Evolutionary conservation across 2,888 invertebrate species (phyloP).

Genomic region (Tetragonula carbonaria): DNA sequence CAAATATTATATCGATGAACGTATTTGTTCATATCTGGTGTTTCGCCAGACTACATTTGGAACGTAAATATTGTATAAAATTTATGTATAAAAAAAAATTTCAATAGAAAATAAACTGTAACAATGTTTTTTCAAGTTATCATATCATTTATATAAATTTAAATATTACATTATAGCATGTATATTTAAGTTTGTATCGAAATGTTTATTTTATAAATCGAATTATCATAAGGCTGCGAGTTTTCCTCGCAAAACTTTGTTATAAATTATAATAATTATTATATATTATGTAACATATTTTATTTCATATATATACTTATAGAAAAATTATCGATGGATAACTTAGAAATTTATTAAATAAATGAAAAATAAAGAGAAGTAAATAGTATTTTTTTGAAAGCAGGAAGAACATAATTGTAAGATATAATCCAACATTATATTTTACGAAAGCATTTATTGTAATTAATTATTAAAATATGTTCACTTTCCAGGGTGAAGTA

Average conservation of each 20-base stretch:
- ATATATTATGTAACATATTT: constrained; percentile 26
- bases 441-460: constrained; percentile 69
- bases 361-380: constrained; percentile 15
- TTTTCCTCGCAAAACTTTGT: constrained; percentile 29
- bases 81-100: constrained; percentile 45
- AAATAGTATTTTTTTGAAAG: constrained; percentile 7
- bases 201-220: constrained; percentile 19
- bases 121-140: constrained; percentile 22
- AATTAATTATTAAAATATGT: constrained; percentile 75
- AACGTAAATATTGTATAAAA: constrained; percentile 52
- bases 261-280: constrained; percentile 28
- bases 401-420: background rate
- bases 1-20: constrained; percentile 42
- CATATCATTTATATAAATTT: constrained; percentile 25
- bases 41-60: constrained; percentile 24
- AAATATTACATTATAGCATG: constrained; percentile 24
- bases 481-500: constrained; percentile 86
- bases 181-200: constrained; percentile 3
- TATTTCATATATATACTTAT: constrained; percentile 18
- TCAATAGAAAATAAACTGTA: constrained; percentile 55
- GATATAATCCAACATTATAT: constrained; percentile 13
- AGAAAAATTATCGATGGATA: constrained; percentile 9
- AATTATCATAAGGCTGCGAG: constrained; percentile 19
- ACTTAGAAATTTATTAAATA: constrained; percentile 20
- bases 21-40: constrained; percentile 17